phyloP scores from a whole-genome alignment of 2,888 invertebrate genomes.

The Tuberolachnus salignus region DNA sequence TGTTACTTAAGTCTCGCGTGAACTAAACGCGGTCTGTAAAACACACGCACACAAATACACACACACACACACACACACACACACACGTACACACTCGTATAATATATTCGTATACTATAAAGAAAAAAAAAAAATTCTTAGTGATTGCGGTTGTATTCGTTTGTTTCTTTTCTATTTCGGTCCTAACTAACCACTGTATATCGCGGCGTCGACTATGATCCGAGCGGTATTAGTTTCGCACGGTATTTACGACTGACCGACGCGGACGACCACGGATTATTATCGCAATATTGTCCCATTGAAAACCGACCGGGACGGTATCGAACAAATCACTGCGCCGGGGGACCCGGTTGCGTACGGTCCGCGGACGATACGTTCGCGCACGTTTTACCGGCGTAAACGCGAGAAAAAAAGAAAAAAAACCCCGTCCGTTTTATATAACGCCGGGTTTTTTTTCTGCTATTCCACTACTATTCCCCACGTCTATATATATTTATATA shows the following conservation, averaged over 20 bases:
- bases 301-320: conserved; percentile 11
- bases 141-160: neutral
- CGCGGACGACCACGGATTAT: conserved; percentile 14
- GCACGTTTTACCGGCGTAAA: neutral
- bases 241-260: conserved; percentile 32
- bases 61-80: too few relatives aligned
- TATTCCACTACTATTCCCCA: too few relatives aligned
- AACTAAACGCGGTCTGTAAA: conserved; percentile 38
- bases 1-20: too few relatives aligned
- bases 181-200: too few relatives aligned
- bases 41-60: conserved; percentile 1
- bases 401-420: too few relatives aligned
- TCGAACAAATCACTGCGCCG: neutral
- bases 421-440: conserved; percentile 1
- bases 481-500: too few relatives aligned
- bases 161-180: neutral
- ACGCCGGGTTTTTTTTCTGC: too few relatives aligned
- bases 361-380: neutral
- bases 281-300: conserved; percentile 37
- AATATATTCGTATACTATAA: too few relatives aligned
- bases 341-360: neutral
- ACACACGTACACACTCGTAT: too few relatives aligned
- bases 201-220: neutral
- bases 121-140: too few relatives aligned
- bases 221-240: conserved; percentile 22